phyloP scores from a whole-genome alignment of 2,888 invertebrate genomes.

The Pomacea canaliculata region DNA sequence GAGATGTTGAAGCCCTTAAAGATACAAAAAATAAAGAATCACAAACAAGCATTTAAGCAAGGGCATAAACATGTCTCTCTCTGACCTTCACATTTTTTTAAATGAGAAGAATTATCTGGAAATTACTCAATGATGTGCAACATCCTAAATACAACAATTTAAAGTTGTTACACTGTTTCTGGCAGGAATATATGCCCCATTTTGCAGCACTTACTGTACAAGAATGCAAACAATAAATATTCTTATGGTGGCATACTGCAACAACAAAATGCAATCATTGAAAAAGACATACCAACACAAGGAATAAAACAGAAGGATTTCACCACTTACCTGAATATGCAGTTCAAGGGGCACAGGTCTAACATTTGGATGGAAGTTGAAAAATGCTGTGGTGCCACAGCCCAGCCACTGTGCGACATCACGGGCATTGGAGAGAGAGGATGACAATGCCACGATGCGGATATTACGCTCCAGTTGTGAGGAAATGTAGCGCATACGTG shows the following conservation, averaged over 20 bases:
- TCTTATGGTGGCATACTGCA: no score
- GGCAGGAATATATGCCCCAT: no score
- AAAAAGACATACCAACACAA: no score
- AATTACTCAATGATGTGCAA: no score
- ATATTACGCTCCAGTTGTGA: conserved; percentile 85
- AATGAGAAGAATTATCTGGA: background rate
- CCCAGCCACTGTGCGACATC: conserved; percentile 97
- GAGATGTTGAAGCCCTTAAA: conserved; percentile 93
- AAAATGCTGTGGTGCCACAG: conserved; percentile 91
- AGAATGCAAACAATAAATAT: no score
- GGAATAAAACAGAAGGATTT: no score
- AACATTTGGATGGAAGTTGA: conserved; percentile 99
- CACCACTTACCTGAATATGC: conserved; percentile 79
- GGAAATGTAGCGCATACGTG: conserved; percentile 92
- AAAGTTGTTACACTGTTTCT: no score
- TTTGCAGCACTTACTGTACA: no score
- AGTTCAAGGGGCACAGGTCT: conserved; percentile 94
- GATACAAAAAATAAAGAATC: background rate
- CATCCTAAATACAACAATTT: no score
- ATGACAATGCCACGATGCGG: conserved; percentile 92
- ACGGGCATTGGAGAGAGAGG: conserved; percentile 93
- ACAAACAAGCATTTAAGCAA: no score
- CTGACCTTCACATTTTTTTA: background rate
- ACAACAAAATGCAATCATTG: no score
- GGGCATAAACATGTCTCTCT: background rate